Evolutionary conservation across 2,888 invertebrate species (phyloP).

Genomic region (Neoitamus cyanurus): DNA sequence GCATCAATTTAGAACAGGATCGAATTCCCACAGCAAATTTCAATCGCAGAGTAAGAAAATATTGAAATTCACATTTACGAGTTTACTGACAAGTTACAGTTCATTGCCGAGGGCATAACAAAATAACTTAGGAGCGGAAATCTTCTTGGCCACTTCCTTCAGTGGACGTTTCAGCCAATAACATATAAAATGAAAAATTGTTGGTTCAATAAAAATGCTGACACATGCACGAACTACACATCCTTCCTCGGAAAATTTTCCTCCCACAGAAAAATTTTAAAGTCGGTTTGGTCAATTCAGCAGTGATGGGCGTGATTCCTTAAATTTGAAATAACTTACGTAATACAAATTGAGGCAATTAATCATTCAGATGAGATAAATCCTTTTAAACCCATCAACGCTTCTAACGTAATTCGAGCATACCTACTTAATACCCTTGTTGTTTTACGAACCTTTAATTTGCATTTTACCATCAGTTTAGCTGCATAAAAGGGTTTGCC

Average conservation of each 20-base stretch:
- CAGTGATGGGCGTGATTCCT: background rate
- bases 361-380: background rate
- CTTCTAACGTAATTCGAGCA: background rate
- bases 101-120: background rate
- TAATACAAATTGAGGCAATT: background rate
- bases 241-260: background rate
- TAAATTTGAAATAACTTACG: background rate
- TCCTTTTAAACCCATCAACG: background rate
- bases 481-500: background rate
- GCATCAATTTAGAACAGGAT: no score
- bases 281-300: background rate
- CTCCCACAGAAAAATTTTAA: background rate
- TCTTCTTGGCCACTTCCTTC: background rate
- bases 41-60: no score
- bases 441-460: background rate
- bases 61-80: no score
- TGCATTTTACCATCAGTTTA: background rate
- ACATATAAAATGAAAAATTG: background rate
- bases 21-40: no score
- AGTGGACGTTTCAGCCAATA: background rate
- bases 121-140: background rate
- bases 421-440: no score
- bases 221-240: no score
- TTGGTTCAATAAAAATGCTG: background rate
- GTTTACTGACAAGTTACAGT: no score